These are phyloP conservation scores for Metellina segmentata DNA, from an alignment of 2,888 invertebrate genomes.

Conservation along the genomic window DNA sequence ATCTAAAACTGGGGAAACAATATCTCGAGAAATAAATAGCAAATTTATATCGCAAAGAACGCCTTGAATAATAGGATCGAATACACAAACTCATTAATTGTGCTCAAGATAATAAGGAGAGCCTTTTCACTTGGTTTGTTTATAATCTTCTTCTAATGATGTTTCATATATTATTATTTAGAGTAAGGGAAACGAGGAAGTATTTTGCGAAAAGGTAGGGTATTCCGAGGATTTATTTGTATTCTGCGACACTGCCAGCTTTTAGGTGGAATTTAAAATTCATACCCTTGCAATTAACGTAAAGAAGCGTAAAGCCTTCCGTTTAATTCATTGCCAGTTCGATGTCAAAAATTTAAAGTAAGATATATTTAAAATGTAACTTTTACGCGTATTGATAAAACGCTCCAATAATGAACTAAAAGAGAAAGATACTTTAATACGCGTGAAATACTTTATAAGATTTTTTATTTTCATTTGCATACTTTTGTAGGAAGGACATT, in stretches of 20 bases:
- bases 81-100: slow-evolving; percentile 1
- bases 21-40: not conserved
- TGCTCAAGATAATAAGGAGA: not conserved
- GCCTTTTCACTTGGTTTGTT: not conserved
- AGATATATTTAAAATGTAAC: not conserved
- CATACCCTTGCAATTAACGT: not conserved
- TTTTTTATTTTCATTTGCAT: too few relatives aligned
- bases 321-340: not conserved
- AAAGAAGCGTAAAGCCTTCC: not conserved
- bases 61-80: not conserved
- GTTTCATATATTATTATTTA: not conserved
- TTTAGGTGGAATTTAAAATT: slow-evolving; percentile 1
- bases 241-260: not conserved
- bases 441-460: too few relatives aligned
- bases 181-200: not conserved
- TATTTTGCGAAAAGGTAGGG: not conserved
- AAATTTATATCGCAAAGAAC: not conserved
- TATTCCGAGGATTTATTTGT: not conserved
- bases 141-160: slow-evolving; percentile 1
- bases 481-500: too few relatives aligned
- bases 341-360: not conserved
- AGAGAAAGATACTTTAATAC: too few relatives aligned
- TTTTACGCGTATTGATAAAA: not conserved
- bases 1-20: not conserved
- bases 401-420: not conserved